Evolutionary conservation across 2,797 vertebrate genomes (phyloP).

Genomic region (Antrozous pallidus): DNA sequence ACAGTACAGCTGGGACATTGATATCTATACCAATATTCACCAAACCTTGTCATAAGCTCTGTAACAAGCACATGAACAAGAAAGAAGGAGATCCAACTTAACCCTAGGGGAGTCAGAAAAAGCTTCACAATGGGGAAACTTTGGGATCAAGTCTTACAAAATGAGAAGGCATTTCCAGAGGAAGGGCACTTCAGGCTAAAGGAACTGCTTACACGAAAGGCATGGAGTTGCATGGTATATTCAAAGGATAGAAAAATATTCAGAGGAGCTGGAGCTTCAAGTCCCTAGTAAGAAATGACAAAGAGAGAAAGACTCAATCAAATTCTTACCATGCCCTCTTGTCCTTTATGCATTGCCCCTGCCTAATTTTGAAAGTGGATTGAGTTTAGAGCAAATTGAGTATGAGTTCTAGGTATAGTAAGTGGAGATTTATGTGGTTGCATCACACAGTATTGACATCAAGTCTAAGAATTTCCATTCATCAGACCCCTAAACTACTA

Average conservation of each 20-base stretch:
- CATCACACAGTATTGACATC: background rate
- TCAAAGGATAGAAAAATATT: background rate
- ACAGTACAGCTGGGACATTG: background rate
- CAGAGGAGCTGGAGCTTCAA: background rate
- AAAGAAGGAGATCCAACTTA: background rate
- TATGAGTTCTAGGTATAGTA: background rate
- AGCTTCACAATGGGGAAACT: background rate
- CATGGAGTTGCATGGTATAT: fast-evolving
- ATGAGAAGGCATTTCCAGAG: background rate
- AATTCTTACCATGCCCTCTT: background rate
- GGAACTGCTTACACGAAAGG: background rate
- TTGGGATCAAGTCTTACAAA: background rate
- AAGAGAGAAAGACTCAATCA: background rate
- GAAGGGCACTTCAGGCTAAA: background rate
- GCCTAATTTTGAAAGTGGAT: background rate
- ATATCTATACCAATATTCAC: background rate
- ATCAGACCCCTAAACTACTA: background rate
- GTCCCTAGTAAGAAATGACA: background rate
- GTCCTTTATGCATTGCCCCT: background rate
- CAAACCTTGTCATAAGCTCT: background rate
- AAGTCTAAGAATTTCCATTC: background rate
- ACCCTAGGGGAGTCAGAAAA: background rate
- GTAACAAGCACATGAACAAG: background rate
- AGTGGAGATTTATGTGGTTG: background rate
- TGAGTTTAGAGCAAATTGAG: background rate